These are phyloP conservation scores for Ectemnius lituratus DNA, from an alignment of 2,888 invertebrate genomes.

Conservation along the genomic window DNA sequence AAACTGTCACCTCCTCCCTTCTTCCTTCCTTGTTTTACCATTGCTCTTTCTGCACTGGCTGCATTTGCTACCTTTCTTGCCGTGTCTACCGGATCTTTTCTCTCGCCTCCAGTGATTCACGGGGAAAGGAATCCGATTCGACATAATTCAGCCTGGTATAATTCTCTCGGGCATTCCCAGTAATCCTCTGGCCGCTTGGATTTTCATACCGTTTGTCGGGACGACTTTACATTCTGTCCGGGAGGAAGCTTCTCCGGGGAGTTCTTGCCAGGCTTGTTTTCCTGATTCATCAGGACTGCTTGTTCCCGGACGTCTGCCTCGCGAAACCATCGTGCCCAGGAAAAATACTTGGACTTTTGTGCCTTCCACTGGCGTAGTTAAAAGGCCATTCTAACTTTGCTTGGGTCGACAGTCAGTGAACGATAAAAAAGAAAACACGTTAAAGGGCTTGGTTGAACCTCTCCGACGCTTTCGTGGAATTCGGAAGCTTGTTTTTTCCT, in stretches of 20 bases:
- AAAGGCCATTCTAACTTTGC: slow-evolving; percentile 30
- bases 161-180: not conserved
- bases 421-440: slow-evolving; percentile 51
- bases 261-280: slow-evolving; percentile 9
- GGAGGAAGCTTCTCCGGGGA: not conserved
- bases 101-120: too few relatives aligned
- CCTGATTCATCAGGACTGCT: slow-evolving; percentile 3
- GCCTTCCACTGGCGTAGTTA: slow-evolving; percentile 16
- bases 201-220: slow-evolving; percentile 15
- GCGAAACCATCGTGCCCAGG: slow-evolving; percentile 8
- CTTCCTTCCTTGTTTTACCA: not conserved
- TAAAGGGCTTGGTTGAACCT: slow-evolving; percentile 20
- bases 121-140: not conserved
- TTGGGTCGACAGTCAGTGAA: slow-evolving; percentile 32
- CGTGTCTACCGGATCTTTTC: not conserved
- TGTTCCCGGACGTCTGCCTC: slow-evolving; percentile 13
- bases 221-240: slow-evolving; percentile 28
- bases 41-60: not conserved
- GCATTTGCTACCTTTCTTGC: not conserved
- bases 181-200: slow-evolving; percentile 9
- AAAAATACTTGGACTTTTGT: slow-evolving; percentile 35
- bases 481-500: slow-evolving; percentile 46
- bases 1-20: slow-evolving; percentile 36
- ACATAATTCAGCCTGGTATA: not conserved
- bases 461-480: slow-evolving; percentile 36